Conservation (phyloP, 2,888 invertebrate species). For the Achlya flavicornis region DNA sequence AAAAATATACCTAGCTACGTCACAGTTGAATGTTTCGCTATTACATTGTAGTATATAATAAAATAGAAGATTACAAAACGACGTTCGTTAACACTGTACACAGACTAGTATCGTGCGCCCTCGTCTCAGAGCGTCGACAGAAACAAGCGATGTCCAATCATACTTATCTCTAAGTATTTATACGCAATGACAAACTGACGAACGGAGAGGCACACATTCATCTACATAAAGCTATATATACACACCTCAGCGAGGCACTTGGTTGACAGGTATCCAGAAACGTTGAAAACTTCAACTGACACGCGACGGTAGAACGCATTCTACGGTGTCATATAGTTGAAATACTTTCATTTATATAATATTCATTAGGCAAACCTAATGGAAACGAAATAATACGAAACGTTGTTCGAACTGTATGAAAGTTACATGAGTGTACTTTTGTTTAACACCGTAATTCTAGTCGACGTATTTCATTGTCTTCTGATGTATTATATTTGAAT, state of each 20-base stretch:
- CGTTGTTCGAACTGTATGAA: background rate
- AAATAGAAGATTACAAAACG: constrained; percentile 74
- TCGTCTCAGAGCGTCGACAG: background rate
- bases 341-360: background rate
- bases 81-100: constrained; percentile 74
- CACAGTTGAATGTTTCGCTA: constrained; percentile 47
- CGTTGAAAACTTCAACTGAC: constrained; percentile 12
- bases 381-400: background rate
- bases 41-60: constrained; percentile 50
- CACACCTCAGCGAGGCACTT: constrained; percentile 74
- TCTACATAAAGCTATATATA: constrained; percentile 75
- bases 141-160: constrained; percentile 13
- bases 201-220: constrained; percentile 68
- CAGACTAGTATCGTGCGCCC: constrained; percentile 51
- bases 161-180: constrained; percentile 14
- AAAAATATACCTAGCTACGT: constrained; percentile 76
- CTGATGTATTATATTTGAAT: constrained; percentile 18
- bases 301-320: background rate
- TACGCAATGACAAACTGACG: constrained; percentile 38
- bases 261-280: constrained; percentile 42
- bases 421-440: constrained; percentile 19
- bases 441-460: constrained; percentile 41
- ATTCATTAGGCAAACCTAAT: constrained; percentile 6
- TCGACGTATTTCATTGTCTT: constrained; percentile 29
- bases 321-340: background rate